Evolutionary conservation across 2,888 invertebrate species (phyloP).

Genomic region (Cyrtodaria siliqua): DNA sequence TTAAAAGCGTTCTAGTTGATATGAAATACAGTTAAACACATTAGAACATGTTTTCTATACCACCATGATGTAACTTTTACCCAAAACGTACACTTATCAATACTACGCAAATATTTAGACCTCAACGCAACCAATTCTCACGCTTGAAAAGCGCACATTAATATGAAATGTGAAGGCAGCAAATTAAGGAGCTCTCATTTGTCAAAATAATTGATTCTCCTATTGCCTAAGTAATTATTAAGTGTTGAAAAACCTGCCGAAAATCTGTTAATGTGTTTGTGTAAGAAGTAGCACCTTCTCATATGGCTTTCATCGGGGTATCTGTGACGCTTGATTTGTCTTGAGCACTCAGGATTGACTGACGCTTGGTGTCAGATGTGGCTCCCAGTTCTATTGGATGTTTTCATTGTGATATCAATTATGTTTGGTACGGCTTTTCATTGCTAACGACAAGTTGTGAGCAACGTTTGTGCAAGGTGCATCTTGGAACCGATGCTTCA

Average conservation of each 20-base stretch:
- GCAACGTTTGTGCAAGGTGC: no score
- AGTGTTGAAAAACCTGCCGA: constrained; percentile 61
- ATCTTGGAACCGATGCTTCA: no score
- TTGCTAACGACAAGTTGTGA: no score
- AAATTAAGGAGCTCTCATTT: constrained; percentile 57
- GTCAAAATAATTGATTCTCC: constrained; percentile 64
- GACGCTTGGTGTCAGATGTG: constrained; percentile 25
- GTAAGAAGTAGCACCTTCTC: constrained; percentile 47
- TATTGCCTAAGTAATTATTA: constrained; percentile 63
- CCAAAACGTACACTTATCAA: no score
- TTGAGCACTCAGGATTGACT: constrained; percentile 27
- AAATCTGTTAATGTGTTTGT: constrained; percentile 69
- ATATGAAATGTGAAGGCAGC: constrained; percentile 43
- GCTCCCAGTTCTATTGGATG: constrained; percentile 1
- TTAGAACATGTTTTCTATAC: no score
- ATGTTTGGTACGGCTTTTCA: no score
- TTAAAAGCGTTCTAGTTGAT: no score
- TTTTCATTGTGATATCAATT: no score
- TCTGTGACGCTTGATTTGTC: constrained; percentile 59
- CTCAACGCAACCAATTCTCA: constrained; percentile 37
- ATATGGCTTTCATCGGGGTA: constrained; percentile 55
- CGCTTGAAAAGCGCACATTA: constrained; percentile 35
- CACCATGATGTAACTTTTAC: no score
- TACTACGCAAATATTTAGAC: constrained; percentile 18
- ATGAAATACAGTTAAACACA: no score